Conservation (phyloP, 1,140 invertebrate genomes). For the Goniozus legneri region DNA sequence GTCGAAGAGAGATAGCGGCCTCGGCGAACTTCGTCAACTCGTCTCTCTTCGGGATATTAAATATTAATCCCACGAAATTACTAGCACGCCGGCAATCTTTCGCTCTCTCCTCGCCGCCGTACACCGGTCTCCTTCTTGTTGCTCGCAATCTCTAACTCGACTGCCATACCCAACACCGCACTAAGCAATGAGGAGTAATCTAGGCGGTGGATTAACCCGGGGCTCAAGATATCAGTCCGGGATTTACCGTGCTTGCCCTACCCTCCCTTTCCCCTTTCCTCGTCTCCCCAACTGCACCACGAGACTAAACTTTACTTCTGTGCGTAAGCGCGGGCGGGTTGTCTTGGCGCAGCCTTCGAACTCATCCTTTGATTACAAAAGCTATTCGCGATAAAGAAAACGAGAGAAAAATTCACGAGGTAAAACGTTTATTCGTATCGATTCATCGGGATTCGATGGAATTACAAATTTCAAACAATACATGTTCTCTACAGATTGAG, state of each 20-base stretch:
- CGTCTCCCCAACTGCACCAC: constrained; percentile 13
- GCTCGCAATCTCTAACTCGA: constrained; percentile 37
- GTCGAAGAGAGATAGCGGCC: too few species aligned
- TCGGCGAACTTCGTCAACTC: constrained; percentile 12
- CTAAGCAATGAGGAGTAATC: constrained; percentile 41
- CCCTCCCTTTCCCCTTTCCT: too few species aligned
- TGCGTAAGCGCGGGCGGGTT: too few species aligned
- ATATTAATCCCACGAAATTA: constrained; percentile 54
- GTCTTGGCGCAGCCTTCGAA: too few species aligned
- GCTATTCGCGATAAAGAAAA: too few species aligned
- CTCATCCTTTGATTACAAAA: too few species aligned
- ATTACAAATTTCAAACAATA: too few species aligned
- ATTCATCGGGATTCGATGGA: too few species aligned
- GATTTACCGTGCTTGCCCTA: constrained; percentile 28
- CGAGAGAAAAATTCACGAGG: too few species aligned
- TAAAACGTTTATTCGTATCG: too few species aligned
- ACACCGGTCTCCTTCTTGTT: constrained; percentile 29
- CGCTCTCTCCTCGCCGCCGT: constrained; percentile 23
- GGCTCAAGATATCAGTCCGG: constrained; percentile 41
- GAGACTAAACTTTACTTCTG: too few species aligned
- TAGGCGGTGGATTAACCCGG: constrained; percentile 38
- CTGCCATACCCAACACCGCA: neutral
- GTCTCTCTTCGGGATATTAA: constrained; percentile 44
- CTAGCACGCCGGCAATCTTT: constrained; percentile 41
- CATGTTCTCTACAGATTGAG: too few species aligned